Evolutionary conservation across 2,888 invertebrate genomes (phyloP).

Genomic region (Mesodorylaimus sp.): DNA sequence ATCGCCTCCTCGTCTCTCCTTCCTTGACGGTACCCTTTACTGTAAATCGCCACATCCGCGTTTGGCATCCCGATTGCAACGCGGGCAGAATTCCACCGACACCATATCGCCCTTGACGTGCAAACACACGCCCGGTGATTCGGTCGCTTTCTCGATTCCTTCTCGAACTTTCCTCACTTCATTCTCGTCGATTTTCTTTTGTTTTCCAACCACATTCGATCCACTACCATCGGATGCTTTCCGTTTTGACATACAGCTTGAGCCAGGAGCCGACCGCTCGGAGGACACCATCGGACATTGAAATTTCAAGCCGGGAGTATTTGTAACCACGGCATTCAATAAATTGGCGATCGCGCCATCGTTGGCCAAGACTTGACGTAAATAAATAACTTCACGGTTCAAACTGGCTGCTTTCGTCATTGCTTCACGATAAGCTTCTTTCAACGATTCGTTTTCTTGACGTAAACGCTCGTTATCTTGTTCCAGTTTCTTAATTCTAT

Average conservation of each 20-base stretch:
- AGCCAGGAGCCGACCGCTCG: not conserved
- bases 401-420: not conserved
- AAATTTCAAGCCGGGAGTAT: not conserved
- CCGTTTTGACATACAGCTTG: too few species aligned
- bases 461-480: not conserved
- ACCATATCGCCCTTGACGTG: not conserved
- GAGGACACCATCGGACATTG: not conserved
- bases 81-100: not conserved
- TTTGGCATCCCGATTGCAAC: not conserved
- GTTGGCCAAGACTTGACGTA: not conserved
- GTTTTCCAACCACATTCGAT: too few species aligned
- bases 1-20: too few species aligned
- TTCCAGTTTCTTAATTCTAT: not conserved
- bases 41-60: too few species aligned
- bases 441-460: not conserved
- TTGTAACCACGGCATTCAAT: not conserved
- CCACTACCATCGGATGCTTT: too few species aligned
- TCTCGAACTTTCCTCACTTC: not conserved
- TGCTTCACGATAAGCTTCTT: not conserved
- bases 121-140: not conserved
- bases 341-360: not conserved
- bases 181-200: not conserved
- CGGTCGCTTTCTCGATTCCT: not conserved
- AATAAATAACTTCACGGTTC: not conserved
- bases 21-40: too few species aligned